These are phyloP conservation scores for Sebastes reedi DNA, from an alignment of 2,797 vertebrate species.

Conservation along the genomic window DNA sequence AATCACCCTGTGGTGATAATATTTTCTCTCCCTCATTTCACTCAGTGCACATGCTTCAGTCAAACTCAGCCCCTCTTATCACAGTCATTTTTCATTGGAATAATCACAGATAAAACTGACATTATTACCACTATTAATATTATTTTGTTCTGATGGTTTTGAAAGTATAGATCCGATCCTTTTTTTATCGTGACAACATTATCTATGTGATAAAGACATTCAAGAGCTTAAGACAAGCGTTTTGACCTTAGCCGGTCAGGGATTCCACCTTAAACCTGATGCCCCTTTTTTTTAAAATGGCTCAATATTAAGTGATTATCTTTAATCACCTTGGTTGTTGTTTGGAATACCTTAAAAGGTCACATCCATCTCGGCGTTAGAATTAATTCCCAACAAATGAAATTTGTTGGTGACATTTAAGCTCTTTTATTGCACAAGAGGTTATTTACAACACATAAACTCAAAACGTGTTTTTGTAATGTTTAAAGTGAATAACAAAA, in stretches of 20 bases:
- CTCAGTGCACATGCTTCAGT: slow-evolving; percentile 4
- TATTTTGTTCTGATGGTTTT: slow-evolving; percentile 8
- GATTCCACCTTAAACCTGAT: slow-evolving; percentile 41
- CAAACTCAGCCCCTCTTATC: slow-evolving; percentile 22
- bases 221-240: not conserved
- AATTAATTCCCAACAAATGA: slow-evolving; percentile 87
- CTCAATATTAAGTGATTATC: slow-evolving; percentile 78
- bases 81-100: slow-evolving; percentile 16
- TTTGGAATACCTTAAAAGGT: slow-evolving; percentile 90
- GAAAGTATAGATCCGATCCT: not conserved
- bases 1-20: slow-evolving; percentile 21
- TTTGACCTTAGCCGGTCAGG: slow-evolving; percentile 25
- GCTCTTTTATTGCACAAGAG: slow-evolving; percentile 26
- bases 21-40: slow-evolving; percentile 35
- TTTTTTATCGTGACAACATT: not conserved
- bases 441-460: not conserved
- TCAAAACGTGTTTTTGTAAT: slow-evolving; percentile 4
- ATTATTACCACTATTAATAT: not conserved
- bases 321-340: slow-evolving; percentile 89
- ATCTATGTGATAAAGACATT: slow-evolving; percentile 16
- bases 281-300: not conserved
- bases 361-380: slow-evolving; percentile 74
- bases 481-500: slow-evolving; percentile 1
- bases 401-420: slow-evolving; percentile 67
- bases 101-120: not conserved